Evolutionary conservation across 2,888 invertebrate species (phyloP).

Genomic region (Brenthis hecate): DNA sequence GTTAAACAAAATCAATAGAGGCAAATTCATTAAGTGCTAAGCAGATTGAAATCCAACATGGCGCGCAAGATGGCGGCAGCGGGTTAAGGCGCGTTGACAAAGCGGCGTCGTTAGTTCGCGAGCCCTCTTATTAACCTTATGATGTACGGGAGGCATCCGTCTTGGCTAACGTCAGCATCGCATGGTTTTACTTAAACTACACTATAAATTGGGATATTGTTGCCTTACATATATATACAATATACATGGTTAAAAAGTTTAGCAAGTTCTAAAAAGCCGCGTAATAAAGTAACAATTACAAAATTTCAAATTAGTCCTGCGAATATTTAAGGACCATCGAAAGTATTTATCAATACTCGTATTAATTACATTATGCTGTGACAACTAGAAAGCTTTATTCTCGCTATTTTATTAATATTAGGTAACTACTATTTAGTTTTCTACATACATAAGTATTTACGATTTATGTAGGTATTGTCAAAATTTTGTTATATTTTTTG

Average conservation of each 20-base stretch:
- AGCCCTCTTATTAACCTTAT: conserved; percentile 84
- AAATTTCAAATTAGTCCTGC: too few species aligned
- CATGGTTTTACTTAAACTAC: conserved; percentile 32
- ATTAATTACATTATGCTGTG: too few species aligned
- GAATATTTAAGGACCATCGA: too few species aligned
- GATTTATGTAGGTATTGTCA: too few species aligned
- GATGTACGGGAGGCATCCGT: conserved; percentile 77
- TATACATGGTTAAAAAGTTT: background rate
- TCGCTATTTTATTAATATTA: too few species aligned
- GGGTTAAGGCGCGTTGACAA: conserved; percentile 80
- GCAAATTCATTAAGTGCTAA: conserved; percentile 82
- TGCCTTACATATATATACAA: background rate
- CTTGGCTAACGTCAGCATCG: conserved; percentile 44
- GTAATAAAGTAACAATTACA: too few species aligned
- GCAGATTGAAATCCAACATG: conserved; percentile 81
- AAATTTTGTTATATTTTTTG: too few species aligned
- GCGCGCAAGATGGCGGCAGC: conserved; percentile 74
- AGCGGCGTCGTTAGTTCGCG: conserved; percentile 80
- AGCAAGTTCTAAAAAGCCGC: too few species aligned
- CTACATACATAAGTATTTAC: too few species aligned
- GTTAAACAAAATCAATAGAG: conserved; percentile 82
- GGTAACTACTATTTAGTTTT: too few species aligned
- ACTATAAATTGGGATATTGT: conserved; percentile 26
- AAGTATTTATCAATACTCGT: too few species aligned
- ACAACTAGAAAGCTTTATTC: too few species aligned